These are phyloP conservation scores for Pseudomyrmex gracilis DNA, from an alignment of 1,140 invertebrate genomes.

Conservation along the genomic window DNA sequence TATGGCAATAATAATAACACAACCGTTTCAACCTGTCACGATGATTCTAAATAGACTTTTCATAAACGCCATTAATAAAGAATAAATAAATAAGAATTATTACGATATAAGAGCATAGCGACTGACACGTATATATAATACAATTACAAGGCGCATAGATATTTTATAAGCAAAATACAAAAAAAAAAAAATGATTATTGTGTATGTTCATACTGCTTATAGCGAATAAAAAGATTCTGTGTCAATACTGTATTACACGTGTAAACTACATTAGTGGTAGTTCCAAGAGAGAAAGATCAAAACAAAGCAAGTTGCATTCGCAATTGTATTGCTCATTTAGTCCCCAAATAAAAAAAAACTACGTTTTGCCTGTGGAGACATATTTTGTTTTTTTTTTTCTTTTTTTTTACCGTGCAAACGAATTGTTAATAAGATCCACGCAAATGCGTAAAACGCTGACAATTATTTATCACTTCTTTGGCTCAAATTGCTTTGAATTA, in stretches of 20 bases:
- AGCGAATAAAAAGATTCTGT: slow-evolving; percentile 82
- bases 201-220: slow-evolving; percentile 81
- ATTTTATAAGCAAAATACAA: slow-evolving; percentile 81
- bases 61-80: slow-evolving; percentile 56
- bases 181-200: slow-evolving; percentile 74
- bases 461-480: slow-evolving; percentile 1
- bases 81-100: slow-evolving; percentile 74
- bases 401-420: slow-evolving; percentile 35
- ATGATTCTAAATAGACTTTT: slow-evolving; percentile 68
- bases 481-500: no score
- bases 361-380: slow-evolving; percentile 58
- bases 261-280: slow-evolving; percentile 63
- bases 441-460: slow-evolving; percentile 10
- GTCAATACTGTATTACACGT: slow-evolving; percentile 75
- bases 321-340: slow-evolving; percentile 58
- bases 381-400: no score
- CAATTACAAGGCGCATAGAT: slow-evolving; percentile 75
- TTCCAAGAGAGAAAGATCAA: slow-evolving; percentile 38
- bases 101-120: slow-evolving; percentile 71
- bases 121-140: slow-evolving; percentile 48
- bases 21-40: slow-evolving; percentile 36
- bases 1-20: slow-evolving; percentile 55
- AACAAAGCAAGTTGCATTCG: slow-evolving; percentile 54
- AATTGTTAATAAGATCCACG: background rate
- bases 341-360: slow-evolving; percentile 67